Conservation (phyloP, 2,797 vertebrate species). For the Manis crassicaudata region DNA sequence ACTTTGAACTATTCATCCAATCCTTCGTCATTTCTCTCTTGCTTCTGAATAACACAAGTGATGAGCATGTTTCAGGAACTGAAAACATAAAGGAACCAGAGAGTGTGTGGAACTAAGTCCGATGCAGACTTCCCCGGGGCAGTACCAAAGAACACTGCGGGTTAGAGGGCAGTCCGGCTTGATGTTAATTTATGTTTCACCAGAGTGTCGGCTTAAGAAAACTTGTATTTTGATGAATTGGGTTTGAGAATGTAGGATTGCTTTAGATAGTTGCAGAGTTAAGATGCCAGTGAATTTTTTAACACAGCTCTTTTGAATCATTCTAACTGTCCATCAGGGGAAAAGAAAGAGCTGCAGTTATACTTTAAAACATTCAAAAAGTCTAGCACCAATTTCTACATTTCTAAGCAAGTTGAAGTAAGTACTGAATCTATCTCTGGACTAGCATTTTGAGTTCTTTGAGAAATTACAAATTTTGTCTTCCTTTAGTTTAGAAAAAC, state of each 20-base stretch:
- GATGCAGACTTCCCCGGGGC: neutral
- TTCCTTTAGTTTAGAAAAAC: neutral
- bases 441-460: neutral
- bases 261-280: neutral
- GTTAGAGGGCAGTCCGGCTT: neutral
- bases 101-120: neutral
- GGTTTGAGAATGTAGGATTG: neutral
- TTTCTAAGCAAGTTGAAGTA: neutral
- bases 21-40: neutral
- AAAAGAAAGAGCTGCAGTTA: too few species aligned
- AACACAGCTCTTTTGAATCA: neutral
- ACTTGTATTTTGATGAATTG: neutral
- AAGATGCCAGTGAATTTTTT: neutral
- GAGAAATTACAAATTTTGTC: neutral
- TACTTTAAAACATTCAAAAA: slow-evolving; percentile 25
- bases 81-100: neutral
- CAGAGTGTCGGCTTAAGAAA: neutral
- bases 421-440: too few species aligned
- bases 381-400: neutral
- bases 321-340: neutral
- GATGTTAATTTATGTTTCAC: neutral
- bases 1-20: slow-evolving; percentile 75
- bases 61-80: neutral
- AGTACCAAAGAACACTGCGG: neutral
- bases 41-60: slow-evolving; percentile 67